Base-by-base conservation (phyloP, 2,113 vertebrate genomes). In the Ageneiosus marmoratus region DNA sequence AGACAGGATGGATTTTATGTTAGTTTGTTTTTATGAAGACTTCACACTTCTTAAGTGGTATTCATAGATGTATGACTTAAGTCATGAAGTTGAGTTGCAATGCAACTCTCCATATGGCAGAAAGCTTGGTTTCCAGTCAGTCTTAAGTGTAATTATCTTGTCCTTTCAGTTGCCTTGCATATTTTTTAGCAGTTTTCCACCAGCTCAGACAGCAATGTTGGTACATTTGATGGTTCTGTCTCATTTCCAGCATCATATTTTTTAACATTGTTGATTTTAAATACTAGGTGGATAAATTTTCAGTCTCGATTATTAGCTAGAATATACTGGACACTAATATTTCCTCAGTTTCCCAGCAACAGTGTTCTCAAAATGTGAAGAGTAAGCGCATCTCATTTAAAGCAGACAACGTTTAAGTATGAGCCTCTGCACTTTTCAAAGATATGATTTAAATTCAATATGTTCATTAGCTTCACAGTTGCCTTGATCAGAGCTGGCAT, bases 311-410 rank as follows among this genome's bases (percentile, higher is more conserved):
- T 29, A 76, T 76, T 55, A 76, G 73, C 73, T 34, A 55, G 41
- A 29, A 37, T 11, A 27, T 32, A 75, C 29, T 53, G 2, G 13
- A 29, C 13, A 75, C 53, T 27, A 16, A 53, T 50, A 0, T 50
- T 32, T 51, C 24, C 29, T 32, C 29, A 53, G 73, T 75, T 75
- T 48, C 73, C 73, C 55, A 75, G 73, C 73, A 75, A 75, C 73
- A 53, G 72, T 11, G 7, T 75, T 51, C 16, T 75, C 50, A 27
- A 50, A 46, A 34, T 0, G 15, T 37, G 10, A 76, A 55, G 2
- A 5, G 9, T 53, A 37, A 75, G 50, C 10, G 9, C 11, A 34
- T 75, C 4, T 8, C 1, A 50, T 34, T 55, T 55, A 20, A 74
- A 53, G 9, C 50, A n/a, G 12, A 9, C 51, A 53, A 75, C 22